A percentile compares a stretch with the other conserved stretches of the same genome.
These are phyloP conservation scores for Cerastis rubricosa DNA, from an alignment of 2,888 invertebrate species.

Conservation along the genomic window DNA sequence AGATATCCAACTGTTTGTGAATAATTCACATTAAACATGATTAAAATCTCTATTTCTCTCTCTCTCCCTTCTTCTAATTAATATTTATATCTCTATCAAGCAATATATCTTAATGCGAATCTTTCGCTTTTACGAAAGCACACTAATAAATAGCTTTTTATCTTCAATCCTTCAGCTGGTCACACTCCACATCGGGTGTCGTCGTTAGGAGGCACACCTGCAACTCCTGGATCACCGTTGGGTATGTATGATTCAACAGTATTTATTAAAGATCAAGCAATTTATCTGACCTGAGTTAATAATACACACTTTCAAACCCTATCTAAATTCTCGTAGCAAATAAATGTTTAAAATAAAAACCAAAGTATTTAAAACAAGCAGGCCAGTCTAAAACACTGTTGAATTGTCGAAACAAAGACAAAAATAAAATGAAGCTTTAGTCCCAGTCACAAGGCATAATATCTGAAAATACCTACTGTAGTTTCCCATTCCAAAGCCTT, in stretches of 20 bases:
- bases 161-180: slow-evolving; percentile 69
- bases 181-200: slow-evolving; percentile 88
- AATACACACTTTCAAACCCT: too few species aligned
- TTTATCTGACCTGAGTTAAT: background rate
- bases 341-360: too few species aligned
- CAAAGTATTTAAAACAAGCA: too few species aligned
- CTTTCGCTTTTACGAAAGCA: background rate
- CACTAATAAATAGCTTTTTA: background rate
- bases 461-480: too few species aligned
- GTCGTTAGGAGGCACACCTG: slow-evolving; percentile 88
- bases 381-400: too few species aligned
- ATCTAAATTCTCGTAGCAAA: too few species aligned
- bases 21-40: background rate
- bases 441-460: too few species aligned
- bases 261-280: background rate
- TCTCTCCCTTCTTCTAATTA: background rate
- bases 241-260: slow-evolving; percentile 75
- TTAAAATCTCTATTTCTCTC: background rate
- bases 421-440: too few species aligned
- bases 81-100: background rate
- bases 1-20: too few species aligned
- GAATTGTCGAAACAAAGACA: too few species aligned
- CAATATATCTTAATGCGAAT: background rate
- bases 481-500: too few species aligned
- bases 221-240: slow-evolving; percentile 90